Evolutionary conservation across 1,140 invertebrate genomes (phyloP), one percentile per base, ranked within the genome.

Genomic region (Drosophila guanche): DNA sequence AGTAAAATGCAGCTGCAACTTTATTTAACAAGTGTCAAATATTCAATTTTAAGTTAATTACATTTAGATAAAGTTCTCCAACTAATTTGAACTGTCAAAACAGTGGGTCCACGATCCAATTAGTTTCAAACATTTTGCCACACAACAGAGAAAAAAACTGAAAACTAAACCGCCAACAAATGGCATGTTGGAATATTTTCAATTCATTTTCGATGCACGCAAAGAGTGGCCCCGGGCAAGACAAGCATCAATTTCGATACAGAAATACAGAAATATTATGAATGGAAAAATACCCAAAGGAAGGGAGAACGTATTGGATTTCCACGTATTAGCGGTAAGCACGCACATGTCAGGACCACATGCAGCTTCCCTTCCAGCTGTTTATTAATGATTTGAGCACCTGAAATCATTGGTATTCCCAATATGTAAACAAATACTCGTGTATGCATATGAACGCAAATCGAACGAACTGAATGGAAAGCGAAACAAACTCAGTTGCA

Each of bases 371-470:
- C 12, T 27, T 50, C 54, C 33, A 16, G 41, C 60, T 43, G 62
- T 57, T 74, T 79, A 60, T 79, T 80, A 81, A 73, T 80, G 58
- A 68, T 68, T 43, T 56, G 53, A 52, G 46, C 57, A 55, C 29
- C 55, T 67, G 56, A 25, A 53, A 46, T 76, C 66, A 48, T 57
- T 33, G 7, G 8, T 33, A 10, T 3, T 3, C 3, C 8, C 8
- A 33, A 10, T 33, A 33, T 29, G 6, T 52, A 25, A 4, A 33
- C 57, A 66, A 66, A 71, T 45, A 40, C 22, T 72, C 43, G 56
- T 45, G 54, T 55, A 56, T 10, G 27, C 51, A 45, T 60, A 29
- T 61, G 54, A 5, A 54, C 54, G 73, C 78, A 67, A 62, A 59
- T 66, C 72, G 22, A 58, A 47, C 60, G 55, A 61, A 65, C 56